Base-by-base conservation (phyloP, 1,140 invertebrate species). In the Orchesella cincta region DNA sequence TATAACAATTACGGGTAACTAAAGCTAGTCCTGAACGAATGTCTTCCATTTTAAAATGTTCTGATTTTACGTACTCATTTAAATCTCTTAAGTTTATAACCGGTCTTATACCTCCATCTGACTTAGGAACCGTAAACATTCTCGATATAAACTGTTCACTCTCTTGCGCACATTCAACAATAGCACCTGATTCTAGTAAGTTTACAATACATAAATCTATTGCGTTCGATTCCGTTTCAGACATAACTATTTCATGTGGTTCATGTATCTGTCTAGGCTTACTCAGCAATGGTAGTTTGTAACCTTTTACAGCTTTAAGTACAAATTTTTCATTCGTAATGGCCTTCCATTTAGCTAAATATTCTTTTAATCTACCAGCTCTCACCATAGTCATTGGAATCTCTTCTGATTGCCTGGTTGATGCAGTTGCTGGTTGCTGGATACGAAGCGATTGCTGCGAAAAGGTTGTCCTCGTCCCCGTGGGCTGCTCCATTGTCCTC, bases 11-110 rank as follows among this genome's bases (percentile, higher is more conserved):
- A 67, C 73, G n/a, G 23, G 36, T 70, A 1, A 78, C 2, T 8
- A 80, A 51, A 26, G 54, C 51, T 23, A 20, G 57, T 0, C 36
- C 76, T 23, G 28, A 64, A 20, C 79, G 46, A 35, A 36, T 35
- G 23, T 76, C 76, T 29, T 80, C 74, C 79, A 80, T 78, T 51
- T 80, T 80, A 74, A 80, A 80, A 70, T 80, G 76, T 26, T 20
- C 23, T 16, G 0, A 26, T 1, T 76, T 51, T 1, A 80, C n/a
- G 54, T 39, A 78, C 26, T 34, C 31, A 75, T 79, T 77, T 36
- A 79, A 39, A 20, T 33, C 20, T 71, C 75, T 77, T n/a, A 79
- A 51, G 72, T 79, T 79, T 39, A 77, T 57, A 26, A 79, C 62
- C 5, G 74, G 52, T 14, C 78, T 70, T 18, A 12, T 35, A 31